Evolutionary conservation across 1,140 invertebrate genomes (phyloP), one percentile per base, ranked within the genome.

Genomic region (Drosophila biarmipes): DNA sequence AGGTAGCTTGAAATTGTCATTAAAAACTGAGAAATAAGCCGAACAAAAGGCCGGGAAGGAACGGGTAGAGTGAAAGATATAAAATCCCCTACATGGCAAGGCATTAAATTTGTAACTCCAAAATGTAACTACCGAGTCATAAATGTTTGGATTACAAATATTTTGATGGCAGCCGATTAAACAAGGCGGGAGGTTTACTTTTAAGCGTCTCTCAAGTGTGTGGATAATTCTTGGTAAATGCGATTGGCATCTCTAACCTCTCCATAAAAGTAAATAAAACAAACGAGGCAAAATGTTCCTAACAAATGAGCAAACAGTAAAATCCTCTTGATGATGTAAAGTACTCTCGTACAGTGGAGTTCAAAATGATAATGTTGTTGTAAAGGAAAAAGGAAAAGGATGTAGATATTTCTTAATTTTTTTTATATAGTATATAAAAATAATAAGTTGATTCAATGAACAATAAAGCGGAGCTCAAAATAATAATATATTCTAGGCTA

Each of bases 131-230:
- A 67, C 61, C 53, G 35, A 89, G 64, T 72, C 76, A 82, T 80
- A 82, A 86, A 87, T 87, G 85, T 86, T 86, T 78, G 85, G 78
- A 82, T 87, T 82, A 82, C 82, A 87, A 86, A 87, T 82, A 86
- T 86, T 86, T 82, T 86, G 78, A 86, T 87, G 73, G 54, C 35
- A 21, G 52, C 27, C 59, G 72, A 74, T 74, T 74, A 74, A 71
- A 72, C 31, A 53, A 62, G 71, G 56, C 68, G 49, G 71, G 49
- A 56, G 72, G 58, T 73, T 40, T 40, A 52, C 48, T 58, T 58
- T 35, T 67, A 51, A 38, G 19, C 6, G 14, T 34, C 46, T 67
- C 66, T 54, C 31, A 12, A 68, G 62, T 31, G 64, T 45, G 38
- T 31, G 77, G 43, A 35, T 68, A 81, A 74, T 86, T 86, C 82